Evolutionary conservation across 1,140 invertebrate genomes (phyloP).

Genomic region (Drosophila rufa): DNA sequence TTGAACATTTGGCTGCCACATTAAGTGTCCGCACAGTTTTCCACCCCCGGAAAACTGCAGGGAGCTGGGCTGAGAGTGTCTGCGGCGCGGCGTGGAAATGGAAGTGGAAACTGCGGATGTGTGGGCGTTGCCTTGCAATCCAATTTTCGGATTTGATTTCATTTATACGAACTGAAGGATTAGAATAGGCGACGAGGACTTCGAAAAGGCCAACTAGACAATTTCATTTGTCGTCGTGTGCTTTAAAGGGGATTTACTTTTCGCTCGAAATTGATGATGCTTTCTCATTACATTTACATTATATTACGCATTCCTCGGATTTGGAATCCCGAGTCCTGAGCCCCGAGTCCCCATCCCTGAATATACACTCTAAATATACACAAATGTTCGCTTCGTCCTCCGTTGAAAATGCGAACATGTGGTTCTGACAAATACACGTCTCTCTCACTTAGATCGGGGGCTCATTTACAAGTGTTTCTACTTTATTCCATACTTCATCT

Average conservation of each 20-base stretch:
- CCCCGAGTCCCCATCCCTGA: neutral
- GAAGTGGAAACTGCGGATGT: slow-evolving; percentile 37
- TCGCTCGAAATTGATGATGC: slow-evolving; percentile 72
- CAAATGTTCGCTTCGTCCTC: slow-evolving; percentile 41
- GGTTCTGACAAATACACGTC: slow-evolving; percentile 52
- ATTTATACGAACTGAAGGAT: slow-evolving; percentile 75
- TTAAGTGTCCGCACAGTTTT: slow-evolving; percentile 57
- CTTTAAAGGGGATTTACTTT: slow-evolving; percentile 74
- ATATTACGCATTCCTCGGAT: slow-evolving; percentile 56
- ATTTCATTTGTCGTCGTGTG: slow-evolving; percentile 79
- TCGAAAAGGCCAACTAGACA: slow-evolving; percentile 57
- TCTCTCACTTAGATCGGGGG: slow-evolving; percentile 31
- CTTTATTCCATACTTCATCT: slow-evolving; percentile 19
- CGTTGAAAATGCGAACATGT: slow-evolving; percentile 53
- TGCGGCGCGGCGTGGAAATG: slow-evolving; percentile 8
- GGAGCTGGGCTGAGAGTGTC: slow-evolving; percentile 5
- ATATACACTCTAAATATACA: slow-evolving; percentile 34
- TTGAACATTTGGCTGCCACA: slow-evolving; percentile 80
- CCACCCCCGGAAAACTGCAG: slow-evolving; percentile 29
- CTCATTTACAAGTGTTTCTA: slow-evolving; percentile 55
- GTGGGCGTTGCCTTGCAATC: slow-evolving; percentile 82
- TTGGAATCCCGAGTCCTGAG: neutral
- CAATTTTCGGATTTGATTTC: slow-evolving; percentile 81
- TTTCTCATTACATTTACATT: slow-evolving; percentile 84
- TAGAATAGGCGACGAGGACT: slow-evolving; percentile 66